Base-by-base conservation (phyloP, 2,797 vertebrate species). In the Eulemur rubriventer region DNA sequence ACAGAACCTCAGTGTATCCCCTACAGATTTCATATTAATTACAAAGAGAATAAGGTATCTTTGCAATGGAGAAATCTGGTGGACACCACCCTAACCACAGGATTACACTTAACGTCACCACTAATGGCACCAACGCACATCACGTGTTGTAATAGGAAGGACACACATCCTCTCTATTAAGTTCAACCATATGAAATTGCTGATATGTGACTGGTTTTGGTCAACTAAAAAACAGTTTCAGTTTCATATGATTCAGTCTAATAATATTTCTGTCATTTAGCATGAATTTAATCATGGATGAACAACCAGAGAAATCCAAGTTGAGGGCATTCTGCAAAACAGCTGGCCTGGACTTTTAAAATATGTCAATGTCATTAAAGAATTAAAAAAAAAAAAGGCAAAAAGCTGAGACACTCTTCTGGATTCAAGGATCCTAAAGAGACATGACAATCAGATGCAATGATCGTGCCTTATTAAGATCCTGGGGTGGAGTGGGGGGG, bases 261-360 rank as follows among this genome's bases (percentile, higher is more conserved):
- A 78, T 20, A 59, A 16, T 81, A 59, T 93, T 94, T 95, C 78
- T 91, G 28, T 76, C 57, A 5, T 67, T 85, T 94, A 81, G 72
- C 17, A 18, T 76, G 20, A 72, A 81, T 81, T 89, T 81, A 94
- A 78, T 67, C 26, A 50, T 69, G 65, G 67, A 35, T 82, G 80
- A 91, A 46, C 5, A 52, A 38, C 24, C 2, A 89, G 41, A 65
- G 59, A 92, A 88, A 70, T 85, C 7, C 16, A 89, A 81, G 67
- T 26, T 46, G 70, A 89, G 63, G 14, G 10, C 11, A 73, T 72
- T 95, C 75, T 69, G 55, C 11, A 46, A 92, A 95, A 78, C 70
- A 80, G 33, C 33, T 92, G 48, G 28, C 28, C 28, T 88, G 26
- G 41, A 75, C n/a, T 95, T 63, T 94, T 73, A 69, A 82, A 92